A percentile compares a stretch with the other conserved stretches of the same genome.
phyloP scores from a whole-genome alignment of 2,113 vertebrate species.

The Xiphophorus couchianus region DNA sequence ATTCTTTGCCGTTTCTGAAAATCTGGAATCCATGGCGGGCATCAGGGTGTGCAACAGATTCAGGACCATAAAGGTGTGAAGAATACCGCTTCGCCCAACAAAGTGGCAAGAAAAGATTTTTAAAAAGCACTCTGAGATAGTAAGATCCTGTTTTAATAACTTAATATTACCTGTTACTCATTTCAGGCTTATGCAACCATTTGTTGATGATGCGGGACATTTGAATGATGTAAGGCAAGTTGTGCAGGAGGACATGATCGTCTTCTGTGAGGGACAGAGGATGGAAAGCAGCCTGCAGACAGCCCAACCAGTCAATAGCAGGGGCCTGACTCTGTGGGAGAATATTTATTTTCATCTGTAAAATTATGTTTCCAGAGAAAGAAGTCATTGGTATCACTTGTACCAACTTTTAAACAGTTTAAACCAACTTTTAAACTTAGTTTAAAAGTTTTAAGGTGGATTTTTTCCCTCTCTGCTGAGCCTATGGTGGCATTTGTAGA shows the following conservation, averaged over 20 bases:
- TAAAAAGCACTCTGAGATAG: neutral
- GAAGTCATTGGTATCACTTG: no score
- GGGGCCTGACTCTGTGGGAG: conserved; percentile 83
- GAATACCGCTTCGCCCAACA: conserved; percentile 57
- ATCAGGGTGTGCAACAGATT: conserved; percentile 79
- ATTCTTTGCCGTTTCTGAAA: conserved; percentile 64
- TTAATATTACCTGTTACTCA: conserved; percentile 62
- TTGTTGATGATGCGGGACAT: conserved; percentile 82
- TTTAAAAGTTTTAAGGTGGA: neutral
- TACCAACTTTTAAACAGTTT: no score
- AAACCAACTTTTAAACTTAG: no score
- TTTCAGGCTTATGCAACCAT: conserved; percentile 61
- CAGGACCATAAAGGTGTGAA: conserved; percentile 80
- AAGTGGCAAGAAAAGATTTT: neutral
- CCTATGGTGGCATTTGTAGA: no score
- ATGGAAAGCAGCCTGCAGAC: conserved; percentile 84
- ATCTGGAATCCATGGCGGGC: conserved; percentile 79
- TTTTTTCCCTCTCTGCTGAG: neutral
- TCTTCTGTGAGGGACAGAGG: conserved; percentile 79
- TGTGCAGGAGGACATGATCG: conserved; percentile 84
- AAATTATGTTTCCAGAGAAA: neutral
- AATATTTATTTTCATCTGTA: conserved; percentile 6
- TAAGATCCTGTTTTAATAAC: conserved; percentile 4
- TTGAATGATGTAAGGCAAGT: conserved; percentile 85
- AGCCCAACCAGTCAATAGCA: conserved; percentile 88